Evolutionary conservation across 1,140 invertebrate species (phyloP), one percentile per base, ranked within the genome.

Genomic region (Cyrtorhinus lividipennis): DNA sequence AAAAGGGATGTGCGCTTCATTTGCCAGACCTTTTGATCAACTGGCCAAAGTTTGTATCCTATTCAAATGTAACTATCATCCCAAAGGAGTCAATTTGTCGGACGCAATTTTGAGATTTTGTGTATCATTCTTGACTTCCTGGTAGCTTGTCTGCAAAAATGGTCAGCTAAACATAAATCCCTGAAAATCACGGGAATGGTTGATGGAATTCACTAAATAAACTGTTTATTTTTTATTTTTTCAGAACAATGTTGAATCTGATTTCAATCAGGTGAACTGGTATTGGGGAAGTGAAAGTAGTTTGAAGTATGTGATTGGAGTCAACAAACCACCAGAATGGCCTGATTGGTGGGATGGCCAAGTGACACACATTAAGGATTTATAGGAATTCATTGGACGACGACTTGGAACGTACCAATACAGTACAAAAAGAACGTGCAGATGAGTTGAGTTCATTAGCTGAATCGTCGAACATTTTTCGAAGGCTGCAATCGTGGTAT

Each of bases 401-500:
- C 10, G 20, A 61, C 22, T 22, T 15, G 24, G 24, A 8, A 61
- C 27, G 2, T n/a, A 8, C 2, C 20, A 61, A 30, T 8, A 45
- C 18, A 12, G 27, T 13, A 8, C 27, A 61, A 61, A 61, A 44
- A 61, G 20, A 56, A 59, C 25, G 8, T 8, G 18, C 3, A 23
- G 2, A 24, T 5, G 25, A 25, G 24, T 13, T 18, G 22, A 5
- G 24, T 24, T 59, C 56, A 59, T 59, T 24, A 13, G 22, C 5
- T 12, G 15, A 24, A 10, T 59, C 25, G 25, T 59, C 56, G 5
- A 27, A 18, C 13, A 22, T 62, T 20, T 62, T 62, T 62, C 59
- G 24, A n/a, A 61, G 46, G 56, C 60, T 61, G 30, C 46, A 27
- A 64, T 27, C 57, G 24, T 15, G 10, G 23, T 23, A 24, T 38